Percentiles rank a stretch among this genome's conserved stretches.
Evolutionary conservation across 1,140 invertebrate species (phyloP).

Genomic region (Bombus sylvicola): DNA sequence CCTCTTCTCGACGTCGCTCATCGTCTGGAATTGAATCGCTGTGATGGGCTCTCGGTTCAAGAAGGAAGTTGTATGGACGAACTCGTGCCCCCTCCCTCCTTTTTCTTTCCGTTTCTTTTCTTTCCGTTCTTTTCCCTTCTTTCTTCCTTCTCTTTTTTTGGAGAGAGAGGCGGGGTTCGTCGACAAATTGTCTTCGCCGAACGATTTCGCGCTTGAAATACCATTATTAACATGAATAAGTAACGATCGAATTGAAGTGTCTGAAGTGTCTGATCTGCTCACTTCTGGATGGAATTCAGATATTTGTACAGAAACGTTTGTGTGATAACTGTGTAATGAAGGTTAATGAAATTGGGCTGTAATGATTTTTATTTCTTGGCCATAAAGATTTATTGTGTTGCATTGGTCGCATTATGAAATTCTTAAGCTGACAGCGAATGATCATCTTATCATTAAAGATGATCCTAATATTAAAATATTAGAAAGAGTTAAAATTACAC

Average conservation of each 20-base stretch:
- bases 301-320: background rate
- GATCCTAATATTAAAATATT: no score
- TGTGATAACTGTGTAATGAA: no score
- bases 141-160: no score
- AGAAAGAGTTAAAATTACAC: no score
- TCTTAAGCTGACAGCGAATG: background rate
- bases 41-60: constrained; percentile 60
- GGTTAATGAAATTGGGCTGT: no score
- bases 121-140: background rate
- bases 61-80: constrained; percentile 50
- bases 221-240: constrained; percentile 11
- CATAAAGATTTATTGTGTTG: no score
- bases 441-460: background rate
- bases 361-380: no score
- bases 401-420: background rate
- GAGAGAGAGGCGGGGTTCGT: background rate
- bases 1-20: constrained; percentile 66
- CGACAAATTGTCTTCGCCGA: constrained; percentile 27
- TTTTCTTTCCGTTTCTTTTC: no score
- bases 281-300: background rate
- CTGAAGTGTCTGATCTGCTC: no score
- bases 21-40: constrained; percentile 64
- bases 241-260: background rate
- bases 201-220: constrained; percentile 19
- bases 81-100: constrained; percentile 7